Base-by-base conservation (phyloP, 2,888 invertebrate genomes). In the Caradrina clavipalpis region DNA sequence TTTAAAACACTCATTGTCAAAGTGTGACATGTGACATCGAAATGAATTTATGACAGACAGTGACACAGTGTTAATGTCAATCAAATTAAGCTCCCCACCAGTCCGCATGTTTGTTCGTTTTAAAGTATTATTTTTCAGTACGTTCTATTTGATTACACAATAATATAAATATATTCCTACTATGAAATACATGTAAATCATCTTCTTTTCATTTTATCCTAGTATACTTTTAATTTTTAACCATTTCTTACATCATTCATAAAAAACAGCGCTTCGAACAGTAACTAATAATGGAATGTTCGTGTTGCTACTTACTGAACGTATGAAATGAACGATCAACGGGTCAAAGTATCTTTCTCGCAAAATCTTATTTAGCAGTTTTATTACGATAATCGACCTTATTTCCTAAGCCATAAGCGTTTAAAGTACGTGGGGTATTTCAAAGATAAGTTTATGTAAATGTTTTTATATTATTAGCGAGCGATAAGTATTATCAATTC, bases 391-490 rank as follows among this genome's bases (percentile, higher is more conserved):
- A 80, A 65, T 84, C 39, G 75, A 80, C 87, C 82, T 72, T 88
- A 86, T 22, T 0, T 0, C 0, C 0, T 6, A 0, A n/a, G 0
- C 0, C 0, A 42, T 75, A 78, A 66, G 31, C 0, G 0, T 59
- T 42, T 67, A 69, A 53, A 57, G 54, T 57, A 26, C 66, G 55
- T 67, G 63, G 42, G 69, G 60, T 73, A 73, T 77, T 71, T 61
- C n/a, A 26, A 74, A 83, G 87, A 90, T 92, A 91, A 91, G 82
- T 89, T 88, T 86, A 88, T 89, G 90, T 92, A 90, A 92, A 91
- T 92, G 89, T 87, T 87, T 85, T 85, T 87, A 83, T 81, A 81
- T 68, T 55, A 78, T 80, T 77, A 75, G 71, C 75, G 88, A 89
- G 73, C 73, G 91, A 92, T 91, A 92, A 90, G 87, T 78, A 78